A percentile compares a stretch with the other conserved stretches of the same genome.
Evolutionary conservation across 2,888 invertebrate species (phyloP).

Genomic region (Drosophila cognata): DNA sequence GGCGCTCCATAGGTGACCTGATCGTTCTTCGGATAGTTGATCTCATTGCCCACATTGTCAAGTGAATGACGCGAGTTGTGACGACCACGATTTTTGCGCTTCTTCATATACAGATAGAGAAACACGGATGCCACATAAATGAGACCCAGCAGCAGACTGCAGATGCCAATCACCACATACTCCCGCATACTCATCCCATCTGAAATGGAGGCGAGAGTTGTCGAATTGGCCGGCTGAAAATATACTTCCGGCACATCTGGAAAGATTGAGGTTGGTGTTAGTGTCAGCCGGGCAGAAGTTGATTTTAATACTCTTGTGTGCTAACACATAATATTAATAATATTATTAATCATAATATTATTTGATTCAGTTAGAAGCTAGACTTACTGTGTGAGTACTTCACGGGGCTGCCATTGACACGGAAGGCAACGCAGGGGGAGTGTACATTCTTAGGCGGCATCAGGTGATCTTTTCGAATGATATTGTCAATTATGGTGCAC

Average conservation of each 20-base stretch:
- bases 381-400: conserved; percentile 88
- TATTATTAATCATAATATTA: neutral
- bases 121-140: conserved; percentile 95
- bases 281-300: neutral
- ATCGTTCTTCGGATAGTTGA: conserved; percentile 85
- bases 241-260: conserved; percentile 92
- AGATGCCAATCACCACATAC: conserved; percentile 93
- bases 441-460: conserved; percentile 88
- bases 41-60: conserved; percentile 84
- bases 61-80: conserved; percentile 81
- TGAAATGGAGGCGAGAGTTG: conserved; percentile 86
- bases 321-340: no score
- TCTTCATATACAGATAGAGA: conserved; percentile 91
- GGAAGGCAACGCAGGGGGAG: conserved; percentile 93
- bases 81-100: conserved; percentile 85
- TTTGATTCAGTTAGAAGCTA: neutral
- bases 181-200: conserved; percentile 90
- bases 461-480: conserved; percentile 60
- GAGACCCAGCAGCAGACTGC: conserved; percentile 93
- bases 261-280: neutral
- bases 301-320: neutral
- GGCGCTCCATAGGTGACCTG: conserved; percentile 84
- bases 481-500: neutral
- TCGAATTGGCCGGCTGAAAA: conserved; percentile 87
- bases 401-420: conserved; percentile 92